Percentiles rank a stretch among this genome's conserved stretches.
Conservation (phyloP, 2,113 vertebrate species). For the Erythrolamprus reginae region DNA sequence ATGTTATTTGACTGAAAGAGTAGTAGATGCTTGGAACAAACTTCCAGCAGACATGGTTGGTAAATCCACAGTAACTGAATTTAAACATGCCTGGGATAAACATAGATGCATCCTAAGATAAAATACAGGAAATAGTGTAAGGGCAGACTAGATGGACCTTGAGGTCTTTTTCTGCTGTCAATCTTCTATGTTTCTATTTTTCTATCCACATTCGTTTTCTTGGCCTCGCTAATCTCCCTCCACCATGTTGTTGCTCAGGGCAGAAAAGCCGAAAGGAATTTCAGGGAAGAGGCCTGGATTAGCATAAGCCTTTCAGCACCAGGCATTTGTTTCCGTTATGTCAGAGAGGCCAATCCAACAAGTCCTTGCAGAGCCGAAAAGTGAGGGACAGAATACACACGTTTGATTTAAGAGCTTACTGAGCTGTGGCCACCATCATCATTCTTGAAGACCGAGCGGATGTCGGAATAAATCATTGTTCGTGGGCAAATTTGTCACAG, state of each 20-base stretch:
- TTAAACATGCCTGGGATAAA: too few species aligned
- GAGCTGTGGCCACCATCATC: constrained; percentile 27
- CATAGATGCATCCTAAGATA: too few species aligned
- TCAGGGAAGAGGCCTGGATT: not conserved
- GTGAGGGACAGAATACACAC: constrained; percentile 18
- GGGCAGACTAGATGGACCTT: too few species aligned
- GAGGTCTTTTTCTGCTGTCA: too few species aligned
- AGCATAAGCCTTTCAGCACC: not conserved
- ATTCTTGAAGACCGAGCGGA: constrained; percentile 19
- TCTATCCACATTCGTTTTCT: not conserved
- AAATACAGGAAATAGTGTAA: too few species aligned
- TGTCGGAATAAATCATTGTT: constrained; percentile 39
- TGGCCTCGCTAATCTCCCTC: not conserved
- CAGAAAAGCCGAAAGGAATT: not conserved
- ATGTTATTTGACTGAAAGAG: too few species aligned
- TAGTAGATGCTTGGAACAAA: too few species aligned
- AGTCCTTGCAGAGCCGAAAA: constrained; percentile 9
- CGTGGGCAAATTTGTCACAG: constrained; percentile 17
- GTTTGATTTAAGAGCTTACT: constrained; percentile 39
- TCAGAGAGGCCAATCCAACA: constrained; percentile 20
- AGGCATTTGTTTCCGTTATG: constrained; percentile 16
- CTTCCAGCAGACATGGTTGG: too few species aligned
- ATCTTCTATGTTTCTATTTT: too few species aligned
- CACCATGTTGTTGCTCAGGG: not conserved
- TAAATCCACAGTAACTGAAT: too few species aligned